Base-by-base conservation (phyloP, 92 coral and sea anemone species). In the Parazoanthus atlanticus region DNA sequence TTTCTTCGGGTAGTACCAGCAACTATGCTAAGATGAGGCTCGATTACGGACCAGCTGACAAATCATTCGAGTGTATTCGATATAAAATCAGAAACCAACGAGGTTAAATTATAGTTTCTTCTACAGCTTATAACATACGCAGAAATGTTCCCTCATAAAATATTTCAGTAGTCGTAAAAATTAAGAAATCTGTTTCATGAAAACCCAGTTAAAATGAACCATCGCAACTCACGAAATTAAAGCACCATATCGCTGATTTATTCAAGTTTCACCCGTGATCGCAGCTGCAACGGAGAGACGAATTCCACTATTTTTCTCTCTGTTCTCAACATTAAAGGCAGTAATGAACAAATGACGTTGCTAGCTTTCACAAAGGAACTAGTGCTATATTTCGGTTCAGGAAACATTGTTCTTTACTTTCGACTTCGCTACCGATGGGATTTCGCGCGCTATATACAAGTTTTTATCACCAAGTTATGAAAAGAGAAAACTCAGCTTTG, bases 1-100 rank as follows among this genome's bases (percentile, higher is more conserved):
- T 21, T 36, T 74, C 36, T 33, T 33, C 30, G n/a, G 47, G 78
- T 33, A 46, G 49, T 19, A 52, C 58, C 58, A 61, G 69, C 36
- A 46, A 7, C 3, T 12, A 8, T 65, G 52, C 23, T 30, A 11
- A 40, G 66, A 36, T 70, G 79, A 69, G 76, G 78, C 74, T n/a
- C 86, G 65, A 84, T 70, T 69, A 83, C 41, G 6, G 84, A 80
- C 71, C 84, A 80, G 71, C 43, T 32, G 84, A 30, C 33, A 47
- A 43, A 10, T 52, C 47, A 28, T 49, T 49, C 7, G 9, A 40
- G 46, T 77, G 56, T 40, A 56, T 36, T 69, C 46, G 58, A 49
- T 52, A 43, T 83, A 67, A 67, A 83, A 67, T 47, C 41, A 56
- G 65, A 54, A 54, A 41, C 13, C 23, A 38, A 13, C 12, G 7